A percentile compares a stretch with the other conserved stretches of the same genome.
These are phyloP conservation scores for Lochmaea crataegi DNA, from an alignment of 2,888 invertebrate species.

Conservation along the genomic window DNA sequence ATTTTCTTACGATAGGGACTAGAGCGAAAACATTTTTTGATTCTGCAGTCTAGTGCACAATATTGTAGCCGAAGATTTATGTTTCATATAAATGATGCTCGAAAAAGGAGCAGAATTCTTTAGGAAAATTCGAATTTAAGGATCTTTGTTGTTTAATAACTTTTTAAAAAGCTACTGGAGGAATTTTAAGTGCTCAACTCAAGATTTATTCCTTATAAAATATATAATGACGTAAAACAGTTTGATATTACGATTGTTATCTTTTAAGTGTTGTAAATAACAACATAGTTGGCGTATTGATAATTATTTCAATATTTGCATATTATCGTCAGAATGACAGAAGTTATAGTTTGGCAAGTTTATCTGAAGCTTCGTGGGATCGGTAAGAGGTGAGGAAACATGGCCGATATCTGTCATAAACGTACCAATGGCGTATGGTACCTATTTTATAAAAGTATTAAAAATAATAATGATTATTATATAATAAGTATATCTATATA, in stretches of 20 bases:
- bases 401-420: too few relatives aligned
- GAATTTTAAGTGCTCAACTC: conserved; percentile 1
- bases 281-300: too few relatives aligned
- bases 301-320: too few relatives aligned
- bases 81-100: conserved; percentile 15
- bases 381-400: too few relatives aligned
- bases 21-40: conserved; percentile 13
- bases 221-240: background rate
- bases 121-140: conserved; percentile 10
- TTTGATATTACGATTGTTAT: background rate
- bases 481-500: too few relatives aligned
- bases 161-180: background rate
- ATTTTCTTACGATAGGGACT: background rate
- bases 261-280: too few relatives aligned
- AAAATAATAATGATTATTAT: too few relatives aligned
- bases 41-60: conserved; percentile 3
- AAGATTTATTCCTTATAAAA: background rate
- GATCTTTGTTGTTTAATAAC: conserved; percentile 6
- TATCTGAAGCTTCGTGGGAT: too few relatives aligned
- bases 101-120: conserved; percentile 10
- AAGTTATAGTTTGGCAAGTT: too few relatives aligned
- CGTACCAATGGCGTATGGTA: too few relatives aligned
- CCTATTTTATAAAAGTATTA: too few relatives aligned
- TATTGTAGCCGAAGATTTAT: conserved; percentile 10
- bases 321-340: too few relatives aligned